Evolutionary conservation across 1,140 invertebrate species (phyloP), one percentile per base, ranked within the genome.

Genomic region (Bombus huntii): DNA sequence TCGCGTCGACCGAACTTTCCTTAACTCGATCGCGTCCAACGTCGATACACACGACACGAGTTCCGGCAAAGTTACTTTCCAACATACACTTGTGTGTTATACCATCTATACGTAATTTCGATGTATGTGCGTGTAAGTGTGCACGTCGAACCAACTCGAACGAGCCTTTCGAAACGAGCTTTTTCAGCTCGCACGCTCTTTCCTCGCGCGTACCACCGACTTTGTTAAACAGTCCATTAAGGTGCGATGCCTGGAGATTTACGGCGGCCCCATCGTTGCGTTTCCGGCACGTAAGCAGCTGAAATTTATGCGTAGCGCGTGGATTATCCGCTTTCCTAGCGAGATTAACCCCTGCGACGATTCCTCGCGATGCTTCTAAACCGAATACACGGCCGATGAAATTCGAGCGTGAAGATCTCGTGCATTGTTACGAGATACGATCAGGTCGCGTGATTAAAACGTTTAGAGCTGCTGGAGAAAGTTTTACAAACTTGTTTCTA

Each of bases 151-250:
- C 47, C 13, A 44, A 22, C 12, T 68, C 22, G 25, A 65, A 66
- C 57, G 72, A 47, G 72, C 72, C 18, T 53, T 13, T 34, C 9
- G 39, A 28, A 83, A 76, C 72, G 57, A 73, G 47, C 53, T 53
- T 62, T 62, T 53, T 62, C 42, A 70, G 12, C 25, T 18, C 15
- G 42, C 73, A 31, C 28, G 47, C 65, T 47, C 66, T 59, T 85
- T 71, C 34, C 74, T 76, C 3, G 28, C 75, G 37, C 66, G 47
- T 9, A 70, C 44, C 47, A 8, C 4, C 65, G 75, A 84, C 82
- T 84, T 84, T 70, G 75, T 77, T 84, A 84, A 85, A 80, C 83
- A 65, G 37, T 85, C 66, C 65, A 78, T 84, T 79, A 84, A 84
- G 79, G 75, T 47, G 53, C 81, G 42, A 66, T 77, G 73, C 34